Conservation (phyloP, 1,140 invertebrate species). For the Carposina sasakii region DNA sequence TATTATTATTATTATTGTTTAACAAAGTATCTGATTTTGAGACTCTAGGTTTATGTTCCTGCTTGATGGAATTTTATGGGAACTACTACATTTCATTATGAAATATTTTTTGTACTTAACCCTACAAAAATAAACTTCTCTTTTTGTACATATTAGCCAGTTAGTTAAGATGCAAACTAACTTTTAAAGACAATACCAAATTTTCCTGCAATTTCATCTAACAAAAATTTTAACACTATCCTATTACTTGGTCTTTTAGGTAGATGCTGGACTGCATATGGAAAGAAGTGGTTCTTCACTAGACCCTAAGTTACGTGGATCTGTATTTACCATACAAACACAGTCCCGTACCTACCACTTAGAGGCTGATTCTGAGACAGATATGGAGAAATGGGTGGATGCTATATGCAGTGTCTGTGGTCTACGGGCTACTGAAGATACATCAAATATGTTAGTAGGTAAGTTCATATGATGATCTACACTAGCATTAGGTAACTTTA, state of each 20-base stretch:
- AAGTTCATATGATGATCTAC: no score
- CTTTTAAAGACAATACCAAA: no score
- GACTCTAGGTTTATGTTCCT: no score
- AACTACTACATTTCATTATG: no score
- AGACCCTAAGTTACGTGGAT: slow-evolving; percentile 76
- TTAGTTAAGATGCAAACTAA: no score
- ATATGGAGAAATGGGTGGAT: slow-evolving; percentile 97
- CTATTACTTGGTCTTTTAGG: slow-evolving; percentile 61
- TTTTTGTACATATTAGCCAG: no score
- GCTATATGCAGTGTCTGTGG: slow-evolving; percentile 95
- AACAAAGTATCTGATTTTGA: no score
- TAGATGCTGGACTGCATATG: slow-evolving; percentile 89
- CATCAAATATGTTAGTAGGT: slow-evolving; percentile 51
- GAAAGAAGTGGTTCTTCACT: slow-evolving; percentile 81
- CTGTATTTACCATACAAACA: slow-evolving; percentile 92
- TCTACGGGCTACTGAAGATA: slow-evolving; percentile 84
- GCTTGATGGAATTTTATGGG: no score
- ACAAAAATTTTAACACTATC: neutral
- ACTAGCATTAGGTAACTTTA: no score
- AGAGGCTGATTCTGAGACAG: slow-evolving; percentile 90
- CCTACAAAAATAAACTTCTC: no score
- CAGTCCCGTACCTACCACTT: slow-evolving; percentile 92
- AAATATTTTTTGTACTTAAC: no score
- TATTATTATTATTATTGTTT: no score
- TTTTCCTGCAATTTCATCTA: neutral